Evolutionary conservation across 2,113 vertebrate genomes (phyloP), one percentile per base, ranked within the genome.

Genomic region (Hippocampus mohnikei): DNA sequence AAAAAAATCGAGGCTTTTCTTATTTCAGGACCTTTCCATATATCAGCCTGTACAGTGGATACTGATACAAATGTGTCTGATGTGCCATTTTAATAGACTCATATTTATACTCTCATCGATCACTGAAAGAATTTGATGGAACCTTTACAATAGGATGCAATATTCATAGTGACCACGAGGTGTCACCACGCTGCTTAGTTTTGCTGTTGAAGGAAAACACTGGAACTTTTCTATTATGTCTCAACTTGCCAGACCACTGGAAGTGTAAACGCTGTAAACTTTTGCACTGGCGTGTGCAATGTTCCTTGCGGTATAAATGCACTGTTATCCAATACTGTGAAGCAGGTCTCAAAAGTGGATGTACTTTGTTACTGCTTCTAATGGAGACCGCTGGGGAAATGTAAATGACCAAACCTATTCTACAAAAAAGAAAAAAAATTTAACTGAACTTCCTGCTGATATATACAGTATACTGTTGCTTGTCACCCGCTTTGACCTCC

Each of bases 51-150:
- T 75, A 80, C 65, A 80, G 67, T 70, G 66, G 74, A 70, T 12
- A 74, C 76, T 78, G 80, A 53, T 3, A 53, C 21, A n/a, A 53
- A 53, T 53, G 21, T n/a, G 21, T 50, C 75, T 81, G 67, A 81
- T 40, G 90, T 92, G 91, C 91, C 91, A 93, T 93, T 87, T 88
- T 80, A 74, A 85, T 80, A 79, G 71, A 84, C 72, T 72, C 74
- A 53, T 85, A 73, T 84, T 79, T 67, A 83, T 77, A 67, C 76
- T 70, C 44, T 67, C 27, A 67, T 50, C 50, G 70, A 77, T 82
- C 81, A 77, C 62, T 71, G 67, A 65, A 67, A 72, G 73, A 77
- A 75, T 84, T 73, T 78, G 48, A 67, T 21, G 53, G 81, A 79
- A 74, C 81, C 78, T 69, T 55, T 56, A 78, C 27, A 44, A 60